Evolutionary conservation across 2,113 vertebrate genomes (phyloP).

Genomic region (Labeo catla): DNA sequence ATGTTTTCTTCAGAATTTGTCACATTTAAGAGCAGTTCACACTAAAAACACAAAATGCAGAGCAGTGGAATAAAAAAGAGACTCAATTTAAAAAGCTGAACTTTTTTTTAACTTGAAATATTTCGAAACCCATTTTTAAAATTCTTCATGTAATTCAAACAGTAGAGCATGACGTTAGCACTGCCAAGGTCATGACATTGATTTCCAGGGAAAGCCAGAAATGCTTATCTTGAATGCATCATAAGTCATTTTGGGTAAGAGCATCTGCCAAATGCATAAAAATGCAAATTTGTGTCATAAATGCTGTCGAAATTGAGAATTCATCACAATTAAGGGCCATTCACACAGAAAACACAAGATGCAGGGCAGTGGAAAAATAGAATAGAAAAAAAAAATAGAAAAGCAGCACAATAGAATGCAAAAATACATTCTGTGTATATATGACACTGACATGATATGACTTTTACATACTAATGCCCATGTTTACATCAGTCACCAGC

Average conservation of each 20-base stretch:
- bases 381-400: too few species aligned
- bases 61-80: not conserved
- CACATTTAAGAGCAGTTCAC: not conserved
- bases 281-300: not conserved
- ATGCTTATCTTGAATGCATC: not conserved
- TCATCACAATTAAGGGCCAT: not conserved
- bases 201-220: not conserved
- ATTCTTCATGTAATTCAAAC: not conserved
- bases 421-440: not conserved
- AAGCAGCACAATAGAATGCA: not conserved
- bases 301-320: not conserved
- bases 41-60: not conserved
- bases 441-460: not conserved
- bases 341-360: not conserved
- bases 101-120: too few species aligned
- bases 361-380: not conserved
- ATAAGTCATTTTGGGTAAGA: not conserved
- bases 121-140: not conserved
- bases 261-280: too few species aligned
- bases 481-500: not conserved
- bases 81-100: not conserved
- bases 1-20: not conserved
- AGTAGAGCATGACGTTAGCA: not conserved
- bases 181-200: not conserved
- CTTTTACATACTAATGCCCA: not conserved